Evolutionary conservation across 2,888 invertebrate genomes (phyloP), one percentile per base, ranked within the genome.

Genomic region (Sinotaia quadrata): DNA sequence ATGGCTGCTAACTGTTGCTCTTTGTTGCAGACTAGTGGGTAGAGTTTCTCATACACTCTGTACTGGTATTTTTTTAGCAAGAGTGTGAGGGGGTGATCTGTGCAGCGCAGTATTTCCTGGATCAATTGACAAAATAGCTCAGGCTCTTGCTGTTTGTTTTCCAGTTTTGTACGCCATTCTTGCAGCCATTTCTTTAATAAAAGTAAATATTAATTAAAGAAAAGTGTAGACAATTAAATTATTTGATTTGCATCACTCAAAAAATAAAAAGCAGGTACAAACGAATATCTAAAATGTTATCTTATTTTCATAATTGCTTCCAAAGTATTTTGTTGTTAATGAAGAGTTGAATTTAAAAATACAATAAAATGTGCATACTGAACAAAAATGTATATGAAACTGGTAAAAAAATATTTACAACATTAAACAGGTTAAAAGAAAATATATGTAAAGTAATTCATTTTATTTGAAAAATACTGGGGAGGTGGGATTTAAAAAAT

Each of bases 61-160:
- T 75, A 72, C 75, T 85, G 85, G 49, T 82, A 79, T 7, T 74
- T 67, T 51, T 76, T 72, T 27, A 87, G 69, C 37, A 84, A 73
- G 52, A 79, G 69, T 10, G 84, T 84, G 10, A 86, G 69, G 1
- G 86, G 86, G 66, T 86, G 86, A 29, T 80, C 81, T n/a, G 73
- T 71, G 67, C 81, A 82, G 12, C 85, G 74, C 31, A 83, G 69
- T 29, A 84, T 77, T 31, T 78, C 73, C 49, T 79, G 75, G n/a
- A 86, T 78, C 2, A 84, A 73, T 33, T 82, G 77, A 65, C 79
- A 79, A n/a, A 85, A 84, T 7, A 85, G 59, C 21, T 72, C 67
- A 3, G 77, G 67, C 60, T 85, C 80, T 56, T 78, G 76, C 15
- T 84, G 82, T 36, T 75, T 77, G 18, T 74, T 62, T 34, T 80